These are phyloP conservation scores for Neogobius melanostomus DNA, from an alignment of 2,113 vertebrate genomes.

Conservation along the genomic window DNA sequence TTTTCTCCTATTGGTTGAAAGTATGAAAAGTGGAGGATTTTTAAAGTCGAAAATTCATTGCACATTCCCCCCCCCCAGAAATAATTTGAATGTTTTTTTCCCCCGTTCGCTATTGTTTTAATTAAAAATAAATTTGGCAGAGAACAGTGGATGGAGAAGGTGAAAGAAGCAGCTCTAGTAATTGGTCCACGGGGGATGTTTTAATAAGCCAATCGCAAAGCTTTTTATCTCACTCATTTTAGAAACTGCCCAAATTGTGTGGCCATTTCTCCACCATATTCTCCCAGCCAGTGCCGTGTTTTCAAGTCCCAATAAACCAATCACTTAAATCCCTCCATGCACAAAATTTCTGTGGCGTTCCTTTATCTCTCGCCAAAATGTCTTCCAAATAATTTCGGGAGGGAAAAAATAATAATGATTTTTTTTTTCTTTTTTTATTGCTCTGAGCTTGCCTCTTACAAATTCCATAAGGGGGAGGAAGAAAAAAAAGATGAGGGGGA, in stretches of 20 bases:
- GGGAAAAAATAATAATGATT: slow-evolving; percentile 32
- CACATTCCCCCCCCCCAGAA: neutral
- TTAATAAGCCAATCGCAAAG: slow-evolving; percentile 62
- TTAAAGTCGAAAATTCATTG: slow-evolving; percentile 60
- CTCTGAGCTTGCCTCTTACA: slow-evolving; percentile 35
- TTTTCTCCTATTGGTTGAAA: slow-evolving; percentile 67
- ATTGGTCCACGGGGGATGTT: slow-evolving; percentile 70
- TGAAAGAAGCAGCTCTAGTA: slow-evolving; percentile 66
- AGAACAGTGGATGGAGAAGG: slow-evolving; percentile 62
- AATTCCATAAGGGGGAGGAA: slow-evolving; percentile 4
- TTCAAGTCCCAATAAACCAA: slow-evolving; percentile 34
- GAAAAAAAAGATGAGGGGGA: neutral
- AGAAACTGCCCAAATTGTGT: slow-evolving; percentile 44
- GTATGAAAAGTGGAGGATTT: slow-evolving; percentile 61
- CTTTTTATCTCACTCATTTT: slow-evolving; percentile 55
- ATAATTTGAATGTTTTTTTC: neutral
- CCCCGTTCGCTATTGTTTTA: slow-evolving; percentile 14
- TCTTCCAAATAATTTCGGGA: slow-evolving; percentile 23
- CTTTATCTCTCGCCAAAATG: slow-evolving; percentile 46
- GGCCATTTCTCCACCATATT: slow-evolving; percentile 38
- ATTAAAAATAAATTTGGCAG: slow-evolving; percentile 62
- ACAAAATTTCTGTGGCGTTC: slow-evolving; percentile 15
- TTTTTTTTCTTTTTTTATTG: slow-evolving; percentile 29
- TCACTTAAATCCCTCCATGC: slow-evolving; percentile 33
- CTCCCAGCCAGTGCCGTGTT: slow-evolving; percentile 37